Evolutionary conservation across 1,140 invertebrate species (phyloP), one percentile per base, ranked within the genome.

Genomic region (Mamestra configurata): DNA sequence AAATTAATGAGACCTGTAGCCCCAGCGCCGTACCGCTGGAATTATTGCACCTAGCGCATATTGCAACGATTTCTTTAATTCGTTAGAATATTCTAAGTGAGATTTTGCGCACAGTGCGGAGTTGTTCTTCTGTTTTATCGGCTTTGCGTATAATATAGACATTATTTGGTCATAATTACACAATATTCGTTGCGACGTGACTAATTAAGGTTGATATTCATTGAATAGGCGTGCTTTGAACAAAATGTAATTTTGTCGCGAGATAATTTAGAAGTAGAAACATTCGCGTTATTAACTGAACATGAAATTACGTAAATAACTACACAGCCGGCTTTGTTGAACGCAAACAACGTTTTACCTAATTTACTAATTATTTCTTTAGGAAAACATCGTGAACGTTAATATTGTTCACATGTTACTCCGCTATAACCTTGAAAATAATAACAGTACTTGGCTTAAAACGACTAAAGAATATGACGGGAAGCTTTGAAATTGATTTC

Each of bases 131-230:
- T 37, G 59, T 31, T 6, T 15, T 18, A n/a, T 5, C 11, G 4
- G 31, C 4, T 15, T 1, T 35, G 53, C 27, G 7, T 24, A 55
- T 0, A n/a, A 55, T 20, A 59, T 15, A 37, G 11, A 61, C 59
- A 61, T 61, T 61, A 61, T 35, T 6, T 37, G 35, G 59, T 31
- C 31, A 37, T 61, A 61, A 61, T 61, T 61, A 61, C 7, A 37
- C 22, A 37, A 61, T 18, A 61, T 61, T 61, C n/a, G 15, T 5
- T 18, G 31, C 59, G 27, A 61, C 59, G 59, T 15, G n/a, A 61
- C 59, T 61, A 61, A 61, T 61, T 61, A 35, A 61, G 15, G 35
- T 35, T 61, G 59, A 18, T 61, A 35, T 35, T 61, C 59, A 61
- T 61, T 61, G 15, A 61, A 61, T 61, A 35, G 15, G 11, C 53